A percentile compares a stretch with the other conserved stretches of the same genome.
Evolutionary conservation across 2,888 invertebrate species (phyloP).

Genomic region (Achlya flavicornis): DNA sequence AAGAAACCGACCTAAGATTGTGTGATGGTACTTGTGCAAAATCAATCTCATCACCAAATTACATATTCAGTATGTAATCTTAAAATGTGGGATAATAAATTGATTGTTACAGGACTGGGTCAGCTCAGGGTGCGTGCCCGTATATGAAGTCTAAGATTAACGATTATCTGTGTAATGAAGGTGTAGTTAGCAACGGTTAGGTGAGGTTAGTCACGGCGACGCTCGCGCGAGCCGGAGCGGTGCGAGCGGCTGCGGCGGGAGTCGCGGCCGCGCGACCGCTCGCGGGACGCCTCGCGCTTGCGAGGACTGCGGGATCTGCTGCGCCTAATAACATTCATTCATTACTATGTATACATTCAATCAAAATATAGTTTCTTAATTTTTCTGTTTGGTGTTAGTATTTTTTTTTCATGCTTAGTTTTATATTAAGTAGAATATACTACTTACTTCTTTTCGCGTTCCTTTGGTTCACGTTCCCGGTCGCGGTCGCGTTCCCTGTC

Average conservation of each 20-base stretch:
- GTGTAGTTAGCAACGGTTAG: conserved; percentile 29
- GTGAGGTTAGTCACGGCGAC: conserved; percentile 67
- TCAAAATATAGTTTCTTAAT: not conserved
- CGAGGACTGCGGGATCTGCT: conserved; percentile 68
- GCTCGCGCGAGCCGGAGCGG: conserved; percentile 69
- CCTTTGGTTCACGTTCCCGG: conserved; percentile 42
- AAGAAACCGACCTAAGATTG: not conserved
- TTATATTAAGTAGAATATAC: too few relatives aligned
- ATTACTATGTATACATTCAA: not conserved
- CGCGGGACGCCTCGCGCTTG: conserved; percentile 60
- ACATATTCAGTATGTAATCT: not conserved
- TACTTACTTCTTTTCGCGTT: conserved; percentile 19
- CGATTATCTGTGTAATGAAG: not conserved
- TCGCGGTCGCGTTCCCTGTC: conserved; percentile 30
- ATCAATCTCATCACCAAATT: not conserved
- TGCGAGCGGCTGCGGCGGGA: conserved; percentile 70
- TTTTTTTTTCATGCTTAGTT: too few relatives aligned
- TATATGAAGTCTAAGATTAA: not conserved
- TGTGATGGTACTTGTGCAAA: conserved; percentile 2
- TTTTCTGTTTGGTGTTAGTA: too few relatives aligned
- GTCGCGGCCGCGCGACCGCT: conserved; percentile 61
- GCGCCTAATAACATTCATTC: conserved; percentile 39
- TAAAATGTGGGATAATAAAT: not conserved
- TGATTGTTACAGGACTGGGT: not conserved
- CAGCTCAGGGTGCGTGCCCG: not conserved